Evolutionary conservation across 2,113 vertebrate genomes (phyloP).

Genomic region (Telmatochromis sp.): DNA sequence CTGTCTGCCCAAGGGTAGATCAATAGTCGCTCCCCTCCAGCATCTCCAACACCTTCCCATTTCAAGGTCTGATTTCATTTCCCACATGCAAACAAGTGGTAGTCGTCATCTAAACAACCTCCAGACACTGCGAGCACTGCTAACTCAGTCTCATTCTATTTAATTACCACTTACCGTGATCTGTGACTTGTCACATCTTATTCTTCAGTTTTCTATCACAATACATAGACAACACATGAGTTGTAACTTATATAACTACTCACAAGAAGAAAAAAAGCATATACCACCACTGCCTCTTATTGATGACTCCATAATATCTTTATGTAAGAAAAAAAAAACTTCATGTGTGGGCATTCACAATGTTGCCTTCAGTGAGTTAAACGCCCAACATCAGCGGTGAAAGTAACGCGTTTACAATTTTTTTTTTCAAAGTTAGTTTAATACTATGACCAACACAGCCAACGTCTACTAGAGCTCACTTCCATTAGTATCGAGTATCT

Average conservation of each 20-base stretch:
- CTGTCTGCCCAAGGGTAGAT: background rate
- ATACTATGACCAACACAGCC: background rate
- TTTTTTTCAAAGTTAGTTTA: background rate
- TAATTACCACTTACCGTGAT: background rate
- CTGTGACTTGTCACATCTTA: background rate
- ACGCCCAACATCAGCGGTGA: background rate
- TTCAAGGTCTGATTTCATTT: background rate
- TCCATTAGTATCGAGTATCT: background rate
- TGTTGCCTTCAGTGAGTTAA: background rate
- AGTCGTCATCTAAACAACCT: background rate
- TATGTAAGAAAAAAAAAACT: background rate
- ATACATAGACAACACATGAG: background rate
- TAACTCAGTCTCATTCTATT: background rate
- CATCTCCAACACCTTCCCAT: background rate
- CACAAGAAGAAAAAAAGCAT: background rate
- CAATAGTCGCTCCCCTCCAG: background rate
- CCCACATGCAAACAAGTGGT: background rate
- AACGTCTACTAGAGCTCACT: background rate
- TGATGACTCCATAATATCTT: background rate
- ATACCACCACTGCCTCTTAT: background rate
- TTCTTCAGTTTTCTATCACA: background rate
- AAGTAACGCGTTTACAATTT: background rate
- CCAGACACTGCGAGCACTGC: background rate
- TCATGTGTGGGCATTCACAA: background rate
- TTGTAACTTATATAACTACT: background rate